phyloP scores from a whole-genome alignment of 2,888 invertebrate genomes.

The Microplitis deprimator region DNA sequence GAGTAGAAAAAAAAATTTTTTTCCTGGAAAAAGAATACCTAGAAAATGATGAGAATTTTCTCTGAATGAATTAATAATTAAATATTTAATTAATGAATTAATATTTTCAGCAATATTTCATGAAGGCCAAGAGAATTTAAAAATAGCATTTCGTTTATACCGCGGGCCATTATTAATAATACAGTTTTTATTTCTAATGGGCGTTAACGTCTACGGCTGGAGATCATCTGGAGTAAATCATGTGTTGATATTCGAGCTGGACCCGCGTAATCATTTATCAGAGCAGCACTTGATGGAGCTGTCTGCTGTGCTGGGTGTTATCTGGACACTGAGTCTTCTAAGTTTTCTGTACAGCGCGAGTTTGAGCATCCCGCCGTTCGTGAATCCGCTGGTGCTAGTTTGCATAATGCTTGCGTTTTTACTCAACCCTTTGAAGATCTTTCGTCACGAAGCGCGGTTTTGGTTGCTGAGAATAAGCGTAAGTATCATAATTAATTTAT shows the following conservation, averaged over 20 bases:
- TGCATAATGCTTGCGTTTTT: constrained; percentile 87
- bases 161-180: constrained; percentile 94
- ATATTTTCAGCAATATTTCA: constrained; percentile 80
- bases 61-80: too few relatives aligned
- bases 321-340: constrained; percentile 93
- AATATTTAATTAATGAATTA: neutral
- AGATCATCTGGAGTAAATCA: constrained; percentile 97
- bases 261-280: constrained; percentile 93
- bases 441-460: constrained; percentile 93
- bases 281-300: constrained; percentile 96
- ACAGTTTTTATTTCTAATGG: constrained; percentile 93
- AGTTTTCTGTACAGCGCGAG: constrained; percentile 86
- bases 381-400: constrained; percentile 90
- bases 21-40: too few relatives aligned
- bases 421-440: constrained; percentile 92
- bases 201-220: constrained; percentile 98
- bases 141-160: constrained; percentile 92
- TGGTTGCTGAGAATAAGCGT: constrained; percentile 94
- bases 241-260: constrained; percentile 96
- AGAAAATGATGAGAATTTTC: too few relatives aligned
- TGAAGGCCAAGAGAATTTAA: constrained; percentile 81
- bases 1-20: too few relatives aligned
- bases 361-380: constrained; percentile 91
- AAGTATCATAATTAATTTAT: constrained; percentile 65
- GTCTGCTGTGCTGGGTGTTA: constrained; percentile 92